Evolutionary conservation across 2,888 invertebrate genomes (phyloP).

Genomic region (Mycogona germanica): DNA sequence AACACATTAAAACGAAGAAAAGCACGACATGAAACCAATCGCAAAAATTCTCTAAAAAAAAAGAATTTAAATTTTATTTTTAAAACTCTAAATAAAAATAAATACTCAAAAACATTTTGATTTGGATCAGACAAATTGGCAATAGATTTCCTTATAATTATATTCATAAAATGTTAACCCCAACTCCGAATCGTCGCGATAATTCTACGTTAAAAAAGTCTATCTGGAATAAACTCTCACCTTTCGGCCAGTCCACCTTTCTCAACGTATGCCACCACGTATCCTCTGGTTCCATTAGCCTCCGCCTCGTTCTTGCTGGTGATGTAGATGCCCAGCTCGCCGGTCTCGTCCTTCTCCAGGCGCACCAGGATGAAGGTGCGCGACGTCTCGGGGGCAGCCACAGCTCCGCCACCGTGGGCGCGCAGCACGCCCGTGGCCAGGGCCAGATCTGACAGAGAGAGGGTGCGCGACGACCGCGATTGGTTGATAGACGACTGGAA

Average conservation of each 20-base stretch:
- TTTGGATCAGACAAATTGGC: too few species aligned
- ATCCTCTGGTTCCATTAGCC: conserved; percentile 20
- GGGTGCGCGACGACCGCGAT: neutral
- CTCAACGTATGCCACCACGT: conserved; percentile 38
- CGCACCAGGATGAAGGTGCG: conserved; percentile 41
- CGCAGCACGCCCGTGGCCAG: neutral
- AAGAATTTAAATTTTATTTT: neutral
- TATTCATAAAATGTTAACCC: neutral
- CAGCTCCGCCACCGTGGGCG: neutral
- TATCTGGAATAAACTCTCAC: too few species aligned
- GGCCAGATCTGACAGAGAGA: conserved; percentile 9
- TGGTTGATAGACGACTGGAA: neutral
- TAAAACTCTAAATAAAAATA: neutral
- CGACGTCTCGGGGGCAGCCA: neutral
- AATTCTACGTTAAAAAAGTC: neutral
- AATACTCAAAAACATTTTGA: too few species aligned
- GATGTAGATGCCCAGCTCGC: conserved; percentile 52
- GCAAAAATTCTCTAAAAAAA: neutral
- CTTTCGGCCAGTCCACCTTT: conserved; percentile 49
- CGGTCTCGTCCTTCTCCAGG: conserved; percentile 50
- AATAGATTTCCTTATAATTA: too few species aligned
- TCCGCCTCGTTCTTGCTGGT: conserved; percentile 44
- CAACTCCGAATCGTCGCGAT: neutral
- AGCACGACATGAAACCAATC: too few species aligned
- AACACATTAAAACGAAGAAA: too few species aligned